Conservation (phyloP, 2,113 vertebrate genomes). For the Prinia subflava region DNA sequence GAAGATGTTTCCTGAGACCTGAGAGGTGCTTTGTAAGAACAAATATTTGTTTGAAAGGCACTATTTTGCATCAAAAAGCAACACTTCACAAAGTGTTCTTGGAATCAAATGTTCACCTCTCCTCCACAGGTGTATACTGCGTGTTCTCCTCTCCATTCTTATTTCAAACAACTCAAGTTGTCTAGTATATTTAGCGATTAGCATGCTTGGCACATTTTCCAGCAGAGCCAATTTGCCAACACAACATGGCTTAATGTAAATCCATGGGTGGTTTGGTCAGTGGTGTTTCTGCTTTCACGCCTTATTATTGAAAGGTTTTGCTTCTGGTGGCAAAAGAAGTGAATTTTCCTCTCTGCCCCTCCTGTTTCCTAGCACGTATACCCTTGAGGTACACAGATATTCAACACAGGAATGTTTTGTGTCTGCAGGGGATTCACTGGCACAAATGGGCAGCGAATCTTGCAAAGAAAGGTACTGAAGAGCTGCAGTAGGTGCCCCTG, state of each 20-base stretch:
- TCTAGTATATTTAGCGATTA: neutral
- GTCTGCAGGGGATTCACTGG: neutral
- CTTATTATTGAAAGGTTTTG: neutral
- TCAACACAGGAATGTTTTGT: neutral
- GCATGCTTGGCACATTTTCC: neutral
- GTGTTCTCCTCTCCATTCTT: neutral
- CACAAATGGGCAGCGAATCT: neutral
- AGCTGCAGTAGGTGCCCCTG: neutral
- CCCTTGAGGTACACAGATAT: neutral
- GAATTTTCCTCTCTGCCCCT: neutral
- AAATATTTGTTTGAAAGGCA: neutral
- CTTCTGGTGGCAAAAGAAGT: neutral
- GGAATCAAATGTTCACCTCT: neutral
- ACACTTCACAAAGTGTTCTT: neutral
- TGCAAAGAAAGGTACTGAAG: neutral
- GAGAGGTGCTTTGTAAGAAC: neutral
- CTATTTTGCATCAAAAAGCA: neutral
- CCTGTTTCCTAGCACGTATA: neutral
- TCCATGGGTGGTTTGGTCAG: neutral
- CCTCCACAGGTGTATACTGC: neutral
- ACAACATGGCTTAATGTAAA: neutral
- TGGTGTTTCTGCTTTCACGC: neutral
- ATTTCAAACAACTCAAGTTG: neutral
- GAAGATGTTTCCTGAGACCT: neutral
- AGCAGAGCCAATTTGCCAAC: neutral